phyloP scores from a whole-genome alignment of 2,888 invertebrate species.

The Mystacides longicornis region DNA sequence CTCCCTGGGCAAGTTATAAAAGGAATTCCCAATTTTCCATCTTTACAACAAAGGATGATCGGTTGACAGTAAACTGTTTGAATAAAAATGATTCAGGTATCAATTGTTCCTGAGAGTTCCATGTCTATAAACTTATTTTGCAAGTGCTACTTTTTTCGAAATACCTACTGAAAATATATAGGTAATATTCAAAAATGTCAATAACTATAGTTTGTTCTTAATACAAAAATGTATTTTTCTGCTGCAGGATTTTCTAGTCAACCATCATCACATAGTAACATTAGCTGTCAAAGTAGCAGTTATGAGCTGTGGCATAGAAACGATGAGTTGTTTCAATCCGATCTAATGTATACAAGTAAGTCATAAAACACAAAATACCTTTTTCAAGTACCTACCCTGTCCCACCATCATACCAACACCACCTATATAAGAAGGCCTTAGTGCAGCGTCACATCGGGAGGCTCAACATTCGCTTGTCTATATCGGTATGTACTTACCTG shows the following conservation, averaged over 20 bases:
- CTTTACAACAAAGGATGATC: slow-evolving; percentile 14
- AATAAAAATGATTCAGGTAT: slow-evolving; percentile 23
- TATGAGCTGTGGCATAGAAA: slow-evolving; percentile 29
- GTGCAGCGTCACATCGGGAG: no score
- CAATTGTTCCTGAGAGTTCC: neutral
- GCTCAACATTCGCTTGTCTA: no score
- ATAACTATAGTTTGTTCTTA: neutral
- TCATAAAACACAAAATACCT: no score
- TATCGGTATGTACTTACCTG: no score
- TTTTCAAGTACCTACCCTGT: no score
- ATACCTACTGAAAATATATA: neutral
- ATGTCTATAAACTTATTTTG: neutral
- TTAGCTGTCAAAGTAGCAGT: slow-evolving; percentile 34
- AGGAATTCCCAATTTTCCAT: slow-evolving; percentile 2
- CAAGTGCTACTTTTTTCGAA: neutral
- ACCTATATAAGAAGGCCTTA: no score
- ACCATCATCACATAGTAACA: slow-evolving; percentile 43
- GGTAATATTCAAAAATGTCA: neutral
- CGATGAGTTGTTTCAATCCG: slow-evolving; percentile 17
- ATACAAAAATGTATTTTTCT: neutral
- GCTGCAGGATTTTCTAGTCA: slow-evolving; percentile 42
- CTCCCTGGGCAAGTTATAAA: slow-evolving; percentile 7
- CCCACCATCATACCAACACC: no score
- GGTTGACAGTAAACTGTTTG: slow-evolving; percentile 16
- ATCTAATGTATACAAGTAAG: no score